Conservation (phyloP, 2,888 invertebrate species). For the Chrysolina haemoptera region DNA sequence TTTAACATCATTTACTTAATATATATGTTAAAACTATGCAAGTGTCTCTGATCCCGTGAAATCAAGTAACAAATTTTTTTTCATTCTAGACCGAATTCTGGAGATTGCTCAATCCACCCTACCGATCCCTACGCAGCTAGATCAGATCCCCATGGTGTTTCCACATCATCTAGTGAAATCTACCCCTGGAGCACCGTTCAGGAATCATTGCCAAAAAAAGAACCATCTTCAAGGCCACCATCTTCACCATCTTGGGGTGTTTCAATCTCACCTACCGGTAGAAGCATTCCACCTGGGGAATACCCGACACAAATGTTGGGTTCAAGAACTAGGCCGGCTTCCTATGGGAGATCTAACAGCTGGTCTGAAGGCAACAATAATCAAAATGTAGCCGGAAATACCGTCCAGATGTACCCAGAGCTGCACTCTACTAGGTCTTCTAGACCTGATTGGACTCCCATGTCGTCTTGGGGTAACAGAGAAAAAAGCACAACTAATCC, state of each 20-base stretch:
- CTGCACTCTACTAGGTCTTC: constrained; percentile 56
- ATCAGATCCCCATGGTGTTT: constrained; percentile 59
- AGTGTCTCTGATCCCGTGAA: background rate
- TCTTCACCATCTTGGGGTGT: constrained; percentile 56
- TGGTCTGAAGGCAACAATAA: constrained; percentile 65
- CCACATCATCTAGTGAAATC: constrained; percentile 64
- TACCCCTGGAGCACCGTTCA: constrained; percentile 65
- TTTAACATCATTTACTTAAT: too few relatives aligned
- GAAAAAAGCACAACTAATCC: constrained; percentile 38
- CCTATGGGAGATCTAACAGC: constrained; percentile 71
- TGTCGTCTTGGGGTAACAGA: constrained; percentile 61
- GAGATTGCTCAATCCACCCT: constrained; percentile 68
- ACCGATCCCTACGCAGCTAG: constrained; percentile 57
- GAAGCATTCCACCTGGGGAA: constrained; percentile 23
- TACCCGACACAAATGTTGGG: constrained; percentile 57
- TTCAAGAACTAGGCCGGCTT: constrained; percentile 68
- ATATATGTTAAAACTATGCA: too few relatives aligned
- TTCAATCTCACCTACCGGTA: constrained; percentile 19
- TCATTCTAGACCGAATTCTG: constrained; percentile 71
- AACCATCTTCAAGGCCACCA: constrained; percentile 54
- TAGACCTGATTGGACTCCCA: constrained; percentile 62
- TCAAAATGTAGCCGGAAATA: constrained; percentile 48
- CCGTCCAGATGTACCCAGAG: constrained; percentile 59
- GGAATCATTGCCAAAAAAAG: constrained; percentile 45
- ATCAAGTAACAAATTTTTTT: background rate